A percentile compares a stretch with the other conserved stretches of the same genome.
Conservation (phyloP, 2,888 invertebrate genomes). For the Melinopterus prodromus region DNA sequence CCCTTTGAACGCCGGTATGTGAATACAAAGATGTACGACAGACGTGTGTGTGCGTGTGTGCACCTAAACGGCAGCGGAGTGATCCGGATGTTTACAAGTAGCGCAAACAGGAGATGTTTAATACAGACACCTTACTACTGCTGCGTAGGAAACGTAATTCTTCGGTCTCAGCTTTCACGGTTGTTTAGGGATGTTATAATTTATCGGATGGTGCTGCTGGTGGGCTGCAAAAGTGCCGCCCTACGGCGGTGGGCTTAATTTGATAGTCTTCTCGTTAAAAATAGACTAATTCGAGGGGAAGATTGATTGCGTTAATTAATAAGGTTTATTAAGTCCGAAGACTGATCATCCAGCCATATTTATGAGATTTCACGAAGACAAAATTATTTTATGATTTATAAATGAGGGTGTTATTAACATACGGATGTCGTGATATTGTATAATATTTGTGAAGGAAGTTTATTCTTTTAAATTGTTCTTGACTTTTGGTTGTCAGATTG, state of each 20-base stretch:
- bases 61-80: not conserved
- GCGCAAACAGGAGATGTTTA: conserved; percentile 24
- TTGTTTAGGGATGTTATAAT: conserved; percentile 24
- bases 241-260: not conserved
- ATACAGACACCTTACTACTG: conserved; percentile 30
- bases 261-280: conserved; percentile 12
- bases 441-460: too few species aligned
- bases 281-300: conserved; percentile 15
- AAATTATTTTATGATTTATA: not conserved
- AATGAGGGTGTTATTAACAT: too few species aligned
- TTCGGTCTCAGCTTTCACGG: conserved; percentile 15
- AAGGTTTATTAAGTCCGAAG: conserved; percentile 5
- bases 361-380: not conserved
- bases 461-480: too few species aligned
- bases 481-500: too few species aligned
- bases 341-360: not conserved
- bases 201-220: not conserved
- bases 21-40: conserved; percentile 14
- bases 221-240: not conserved
- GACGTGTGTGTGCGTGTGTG: not conserved
- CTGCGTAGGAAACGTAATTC: not conserved
- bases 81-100: conserved; percentile 29
- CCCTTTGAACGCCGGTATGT: conserved; percentile 16
- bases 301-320: conserved; percentile 19
- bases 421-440: too few species aligned